Percentiles rank a stretch among this genome's conserved stretches.
phyloP scores from a whole-genome alignment of 2,888 invertebrate species.

The Tineola bisselliella region DNA sequence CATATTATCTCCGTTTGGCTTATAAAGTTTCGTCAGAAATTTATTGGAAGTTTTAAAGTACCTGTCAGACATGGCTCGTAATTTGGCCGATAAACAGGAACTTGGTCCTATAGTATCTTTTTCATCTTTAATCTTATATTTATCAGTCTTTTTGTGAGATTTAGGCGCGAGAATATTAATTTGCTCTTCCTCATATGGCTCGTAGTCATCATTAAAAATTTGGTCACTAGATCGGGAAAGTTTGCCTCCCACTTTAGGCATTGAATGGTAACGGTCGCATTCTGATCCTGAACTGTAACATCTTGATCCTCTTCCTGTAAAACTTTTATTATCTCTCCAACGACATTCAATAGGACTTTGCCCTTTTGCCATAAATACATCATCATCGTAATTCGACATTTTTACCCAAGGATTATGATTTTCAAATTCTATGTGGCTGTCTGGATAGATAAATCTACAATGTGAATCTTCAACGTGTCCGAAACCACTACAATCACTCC shows the following conservation, averaged over 20 bases:
- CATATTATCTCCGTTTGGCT: constrained; percentile 48
- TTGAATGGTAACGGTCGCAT: constrained; percentile 55
- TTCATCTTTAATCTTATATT: constrained; percentile 49
- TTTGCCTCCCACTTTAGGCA: constrained; percentile 52
- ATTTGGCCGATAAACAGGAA: constrained; percentile 74
- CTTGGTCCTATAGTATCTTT: constrained; percentile 63
- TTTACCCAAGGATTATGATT: constrained; percentile 62
- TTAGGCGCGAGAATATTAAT: constrained; percentile 30
- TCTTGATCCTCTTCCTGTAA: constrained; percentile 48
- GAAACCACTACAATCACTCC: constrained; percentile 63
- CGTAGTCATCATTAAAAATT: constrained; percentile 63
- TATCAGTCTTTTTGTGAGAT: constrained; percentile 60
- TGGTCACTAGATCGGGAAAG: constrained; percentile 65
- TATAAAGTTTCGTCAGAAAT: constrained; percentile 75
- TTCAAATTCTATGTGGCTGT: constrained; percentile 54
- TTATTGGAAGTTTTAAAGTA: constrained; percentile 75
- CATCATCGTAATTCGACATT: constrained; percentile 55
- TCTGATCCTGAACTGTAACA: constrained; percentile 64
- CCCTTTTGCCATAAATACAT: constrained; percentile 53
- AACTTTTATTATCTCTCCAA: constrained; percentile 51
- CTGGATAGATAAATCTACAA: constrained; percentile 43
- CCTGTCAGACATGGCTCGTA: constrained; percentile 77
- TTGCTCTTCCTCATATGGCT: constrained; percentile 38
- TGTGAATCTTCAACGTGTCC: constrained; percentile 54
- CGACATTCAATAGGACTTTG: constrained; percentile 43